Evolutionary conservation across 2,888 invertebrate species (phyloP).

Genomic region (Monoplex corrugatus): DNA sequence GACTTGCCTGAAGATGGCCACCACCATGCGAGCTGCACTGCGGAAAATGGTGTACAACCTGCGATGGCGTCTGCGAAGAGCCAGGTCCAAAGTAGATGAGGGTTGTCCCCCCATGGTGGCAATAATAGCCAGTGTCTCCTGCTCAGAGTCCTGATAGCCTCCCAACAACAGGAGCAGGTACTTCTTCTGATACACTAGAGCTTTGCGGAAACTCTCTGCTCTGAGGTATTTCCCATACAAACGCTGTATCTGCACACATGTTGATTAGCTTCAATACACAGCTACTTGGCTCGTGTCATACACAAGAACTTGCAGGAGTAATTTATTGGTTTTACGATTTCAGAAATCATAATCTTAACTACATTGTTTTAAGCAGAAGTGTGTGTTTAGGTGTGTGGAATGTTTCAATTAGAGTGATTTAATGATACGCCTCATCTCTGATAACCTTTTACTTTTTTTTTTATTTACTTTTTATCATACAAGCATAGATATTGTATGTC

Average conservation of each 20-base stretch:
- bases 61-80: conserved; percentile 54
- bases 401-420: no score
- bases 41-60: conserved; percentile 70
- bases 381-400: no score
- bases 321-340: no score
- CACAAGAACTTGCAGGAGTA: no score
- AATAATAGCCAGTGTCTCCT: conserved; percentile 82
- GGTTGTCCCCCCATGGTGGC: conserved; percentile 80
- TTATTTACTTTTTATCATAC: no score
- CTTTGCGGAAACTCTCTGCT: conserved; percentile 92
- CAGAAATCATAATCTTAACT: no score
- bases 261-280: no score
- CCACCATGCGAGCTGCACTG: conserved; percentile 72
- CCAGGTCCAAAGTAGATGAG: conserved; percentile 58
- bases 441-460: no score
- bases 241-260: conserved; percentile 73
- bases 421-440: no score
- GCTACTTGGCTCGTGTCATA: no score
- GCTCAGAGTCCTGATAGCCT: conserved; percentile 84
- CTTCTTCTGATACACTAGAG: conserved; percentile 94
- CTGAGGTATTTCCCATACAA: conserved; percentile 86
- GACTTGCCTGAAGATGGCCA: conserved; percentile 71
- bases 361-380: no score
- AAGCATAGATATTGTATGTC: no score
- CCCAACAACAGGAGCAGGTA: conserved; percentile 89